These are phyloP conservation scores for Sphaeramia orbicularis DNA, from an alignment of 2,797 vertebrate species.

Conservation along the genomic window DNA sequence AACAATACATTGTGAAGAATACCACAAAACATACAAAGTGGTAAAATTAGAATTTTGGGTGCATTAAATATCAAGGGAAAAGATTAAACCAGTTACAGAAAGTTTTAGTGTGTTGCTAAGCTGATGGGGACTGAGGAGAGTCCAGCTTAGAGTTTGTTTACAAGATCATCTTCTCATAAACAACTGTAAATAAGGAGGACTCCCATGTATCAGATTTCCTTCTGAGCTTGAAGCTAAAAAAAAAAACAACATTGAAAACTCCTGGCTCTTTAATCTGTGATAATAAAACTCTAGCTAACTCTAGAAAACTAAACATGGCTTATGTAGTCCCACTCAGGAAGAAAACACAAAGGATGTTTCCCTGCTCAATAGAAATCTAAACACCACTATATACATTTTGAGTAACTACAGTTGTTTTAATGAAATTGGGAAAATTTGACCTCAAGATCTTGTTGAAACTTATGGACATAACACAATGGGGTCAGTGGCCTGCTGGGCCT, in stretches of 20 bases:
- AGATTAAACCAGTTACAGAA: neutral
- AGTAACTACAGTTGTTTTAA: neutral
- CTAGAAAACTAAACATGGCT: neutral
- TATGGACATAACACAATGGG: conserved; percentile 16
- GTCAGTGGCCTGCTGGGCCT: conserved; percentile 3
- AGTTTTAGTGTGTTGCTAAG: neutral
- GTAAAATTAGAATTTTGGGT: no score
- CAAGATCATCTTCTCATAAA: neutral
- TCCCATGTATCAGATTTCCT: neutral
- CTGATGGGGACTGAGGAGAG: neutral
- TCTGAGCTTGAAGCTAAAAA: neutral
- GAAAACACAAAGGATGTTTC: neutral
- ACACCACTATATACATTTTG: neutral
- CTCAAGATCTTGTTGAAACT: conserved; percentile 28
- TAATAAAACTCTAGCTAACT: neutral
- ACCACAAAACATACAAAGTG: no score
- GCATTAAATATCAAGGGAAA: no score
- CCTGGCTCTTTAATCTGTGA: neutral
- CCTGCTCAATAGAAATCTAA: neutral
- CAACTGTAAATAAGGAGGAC: neutral
- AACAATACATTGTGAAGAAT: neutral
- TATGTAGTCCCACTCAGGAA: neutral
- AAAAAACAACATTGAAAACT: neutral
- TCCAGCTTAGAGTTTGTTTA: neutral
- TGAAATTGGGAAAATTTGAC: neutral